These are phyloP conservation scores for Tachina grossa DNA, from an alignment of 2,888 invertebrate species.

Conservation along the genomic window DNA sequence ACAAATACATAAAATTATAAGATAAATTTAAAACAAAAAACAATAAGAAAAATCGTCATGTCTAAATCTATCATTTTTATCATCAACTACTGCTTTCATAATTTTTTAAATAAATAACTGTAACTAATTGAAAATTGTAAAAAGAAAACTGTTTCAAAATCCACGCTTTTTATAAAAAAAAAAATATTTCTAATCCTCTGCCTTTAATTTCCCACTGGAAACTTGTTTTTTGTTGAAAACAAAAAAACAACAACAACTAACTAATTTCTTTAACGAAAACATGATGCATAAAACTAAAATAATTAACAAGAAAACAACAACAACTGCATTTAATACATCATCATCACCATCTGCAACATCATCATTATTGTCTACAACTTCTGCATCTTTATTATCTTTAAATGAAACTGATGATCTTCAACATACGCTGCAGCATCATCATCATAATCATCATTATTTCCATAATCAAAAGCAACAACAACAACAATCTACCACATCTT, in stretches of 20 bases:
- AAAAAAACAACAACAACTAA: neutral
- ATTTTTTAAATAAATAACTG: conserved; percentile 45
- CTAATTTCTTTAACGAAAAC: conserved; percentile 34
- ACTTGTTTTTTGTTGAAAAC: conserved; percentile 25
- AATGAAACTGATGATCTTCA: conserved; percentile 59
- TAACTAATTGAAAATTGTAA: conserved; percentile 38
- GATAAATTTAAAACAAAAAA: conserved; percentile 11
- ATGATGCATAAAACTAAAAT: conserved; percentile 68
- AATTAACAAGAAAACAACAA: conserved; percentile 56
- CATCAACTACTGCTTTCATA: conserved; percentile 50
- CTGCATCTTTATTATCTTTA: conserved; percentile 69
- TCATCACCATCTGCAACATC: conserved; percentile 46
- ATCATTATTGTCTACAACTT: conserved; percentile 61
- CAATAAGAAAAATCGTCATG: conserved; percentile 44
- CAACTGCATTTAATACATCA: conserved; percentile 76
- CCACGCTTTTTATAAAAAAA: neutral
- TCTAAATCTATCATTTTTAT: conserved; percentile 46
- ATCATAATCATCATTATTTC: neutral
- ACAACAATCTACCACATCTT: conserved; percentile 64
- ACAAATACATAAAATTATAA: neutral
- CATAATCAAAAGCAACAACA: conserved; percentile 38
- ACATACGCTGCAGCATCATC: conserved; percentile 51
- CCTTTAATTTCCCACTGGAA: conserved; percentile 23
- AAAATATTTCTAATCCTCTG: conserved; percentile 40
- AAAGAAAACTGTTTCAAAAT: conserved; percentile 10